Percentiles rank a stretch among this genome's conserved stretches.
phyloP scores from a whole-genome alignment of 2,113 vertebrate species.

The Laterallus jamaicensis region DNA sequence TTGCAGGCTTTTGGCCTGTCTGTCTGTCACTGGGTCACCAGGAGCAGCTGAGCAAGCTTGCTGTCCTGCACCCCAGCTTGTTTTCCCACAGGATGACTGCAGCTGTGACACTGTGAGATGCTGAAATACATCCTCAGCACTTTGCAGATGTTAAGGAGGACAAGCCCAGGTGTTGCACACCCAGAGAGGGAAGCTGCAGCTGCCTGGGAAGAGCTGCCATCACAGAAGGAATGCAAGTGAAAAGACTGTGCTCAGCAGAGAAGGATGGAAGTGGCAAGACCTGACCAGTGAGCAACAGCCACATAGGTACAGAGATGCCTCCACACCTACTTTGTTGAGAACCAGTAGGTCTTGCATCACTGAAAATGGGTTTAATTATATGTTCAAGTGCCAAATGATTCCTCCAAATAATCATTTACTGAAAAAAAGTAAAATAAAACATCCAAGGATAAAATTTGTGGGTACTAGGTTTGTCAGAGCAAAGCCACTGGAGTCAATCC shows the following conservation, averaged over 20 bases:
- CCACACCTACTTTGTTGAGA: not conserved
- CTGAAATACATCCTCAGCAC: not conserved
- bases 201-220: not conserved
- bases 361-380: not conserved
- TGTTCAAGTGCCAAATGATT: not conserved
- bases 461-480: not conserved
- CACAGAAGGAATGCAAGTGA: not conserved
- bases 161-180: fast-evolving
- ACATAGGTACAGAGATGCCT: not conserved
- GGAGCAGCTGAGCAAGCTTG: too few species aligned
- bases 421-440: not conserved
- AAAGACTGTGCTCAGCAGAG: not conserved
- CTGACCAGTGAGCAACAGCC: not conserved
- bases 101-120: not conserved
- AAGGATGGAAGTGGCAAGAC: not conserved
- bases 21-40: not conserved
- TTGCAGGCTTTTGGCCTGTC: not conserved
- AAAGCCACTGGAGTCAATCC: not conserved
- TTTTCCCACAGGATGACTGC: not conserved
- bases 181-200: not conserved
- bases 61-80: not conserved
- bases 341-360: not conserved
- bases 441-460: not conserved
- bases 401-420: not conserved
- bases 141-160: not conserved